These are phyloP conservation scores for Scleropages formosus DNA, from an alignment of 2,797 vertebrate genomes.

Conservation along the genomic window DNA sequence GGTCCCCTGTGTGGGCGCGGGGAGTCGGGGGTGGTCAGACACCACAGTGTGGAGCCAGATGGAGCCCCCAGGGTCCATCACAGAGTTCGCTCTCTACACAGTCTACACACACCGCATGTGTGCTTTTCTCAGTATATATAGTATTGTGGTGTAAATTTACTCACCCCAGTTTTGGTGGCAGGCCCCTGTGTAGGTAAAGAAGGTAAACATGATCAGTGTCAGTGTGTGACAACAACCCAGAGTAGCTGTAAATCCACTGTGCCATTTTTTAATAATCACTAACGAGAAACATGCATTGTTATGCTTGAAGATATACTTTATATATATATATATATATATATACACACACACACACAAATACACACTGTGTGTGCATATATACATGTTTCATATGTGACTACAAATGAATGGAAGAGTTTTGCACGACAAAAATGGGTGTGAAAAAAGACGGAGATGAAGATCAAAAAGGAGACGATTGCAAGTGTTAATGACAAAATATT, in stretches of 20 bases:
- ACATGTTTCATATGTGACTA: not conserved
- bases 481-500: slow-evolving; percentile 41
- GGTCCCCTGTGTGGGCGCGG: slow-evolving; percentile 70
- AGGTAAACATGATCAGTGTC: slow-evolving; percentile 10
- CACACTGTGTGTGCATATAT: not conserved
- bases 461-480: slow-evolving; percentile 38
- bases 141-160: slow-evolving; percentile 31
- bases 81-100: not conserved
- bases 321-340: not conserved
- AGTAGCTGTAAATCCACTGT: not conserved
- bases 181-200: slow-evolving; percentile 50
- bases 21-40: not conserved
- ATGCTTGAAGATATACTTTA: not conserved
- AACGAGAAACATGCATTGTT: slow-evolving; percentile 1
- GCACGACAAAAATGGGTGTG: slow-evolving; percentile 51
- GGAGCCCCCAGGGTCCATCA: not conserved
- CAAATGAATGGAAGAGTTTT: not conserved
- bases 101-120: not conserved
- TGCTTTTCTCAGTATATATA: not conserved
- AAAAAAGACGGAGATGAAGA: slow-evolving; percentile 45
- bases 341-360: not conserved
- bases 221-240: not conserved
- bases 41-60: not conserved
- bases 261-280: not conserved
- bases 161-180: slow-evolving; percentile 65